A percentile compares a stretch with the other conserved stretches of the same genome.
Conservation (phyloP, 2,888 invertebrate species). For the Phlogophora meticulosa region DNA sequence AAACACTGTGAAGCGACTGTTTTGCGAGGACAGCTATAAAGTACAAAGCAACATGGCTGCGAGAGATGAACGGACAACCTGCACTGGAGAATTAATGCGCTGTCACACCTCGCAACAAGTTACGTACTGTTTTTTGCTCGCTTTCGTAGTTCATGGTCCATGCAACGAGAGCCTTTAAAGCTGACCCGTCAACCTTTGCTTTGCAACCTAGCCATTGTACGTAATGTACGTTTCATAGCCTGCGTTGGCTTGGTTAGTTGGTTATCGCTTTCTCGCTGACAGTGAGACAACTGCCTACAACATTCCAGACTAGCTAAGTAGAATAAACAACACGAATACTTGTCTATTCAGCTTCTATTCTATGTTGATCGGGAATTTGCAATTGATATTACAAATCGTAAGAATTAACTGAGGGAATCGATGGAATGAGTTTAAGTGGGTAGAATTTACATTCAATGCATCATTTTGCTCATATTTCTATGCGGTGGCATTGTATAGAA, state of each 20-base stretch:
- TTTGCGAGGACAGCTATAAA: constrained; percentile 32
- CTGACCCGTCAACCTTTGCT: constrained; percentile 16
- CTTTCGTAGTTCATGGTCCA: constrained; percentile 2
- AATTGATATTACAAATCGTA: constrained; percentile 47
- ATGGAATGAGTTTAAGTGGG: constrained; percentile 20
- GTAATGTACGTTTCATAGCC: constrained; percentile 14
- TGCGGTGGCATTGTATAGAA: constrained; percentile 19
- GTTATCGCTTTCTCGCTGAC: constrained; percentile 27
- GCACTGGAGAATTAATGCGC: constrained; percentile 27
- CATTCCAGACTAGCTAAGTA: constrained; percentile 57
- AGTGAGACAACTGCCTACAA: constrained; percentile 27
- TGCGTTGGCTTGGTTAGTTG: not conserved
- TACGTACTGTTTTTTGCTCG: constrained; percentile 19
- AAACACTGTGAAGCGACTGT: constrained; percentile 28
- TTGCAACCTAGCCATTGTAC: constrained; percentile 4
- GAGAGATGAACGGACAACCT: constrained; percentile 38
- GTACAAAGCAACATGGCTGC: constrained; percentile 25
- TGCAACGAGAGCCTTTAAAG: constrained; percentile 10
- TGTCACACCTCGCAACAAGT: constrained; percentile 37
- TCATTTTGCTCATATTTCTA: constrained; percentile 17
- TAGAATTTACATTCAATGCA: constrained; percentile 32
- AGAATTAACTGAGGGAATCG: constrained; percentile 49
- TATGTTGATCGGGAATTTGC: constrained; percentile 51
- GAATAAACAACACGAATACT: constrained; percentile 41
- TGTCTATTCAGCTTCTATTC: constrained; percentile 46